Evolutionary conservation across 2,888 invertebrate species (phyloP), one percentile per base, ranked within the genome.

Genomic region (Tenthredo livida): DNA sequence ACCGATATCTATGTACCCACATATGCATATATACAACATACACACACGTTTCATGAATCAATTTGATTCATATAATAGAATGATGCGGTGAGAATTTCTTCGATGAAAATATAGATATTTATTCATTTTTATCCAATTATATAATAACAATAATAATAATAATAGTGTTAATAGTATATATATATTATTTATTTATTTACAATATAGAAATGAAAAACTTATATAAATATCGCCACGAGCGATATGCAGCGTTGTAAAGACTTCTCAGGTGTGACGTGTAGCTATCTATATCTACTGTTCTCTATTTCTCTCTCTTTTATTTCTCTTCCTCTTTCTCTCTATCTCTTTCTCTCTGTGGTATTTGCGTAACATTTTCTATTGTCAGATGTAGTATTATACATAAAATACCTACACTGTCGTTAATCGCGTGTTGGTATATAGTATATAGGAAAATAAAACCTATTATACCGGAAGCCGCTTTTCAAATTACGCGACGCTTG

Each of bases 221-320:
- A 50, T 43, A 29, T 78, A 33, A 33, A 50, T 58, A 40, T 33
- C 61, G 17, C 21, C 25, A 9, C 40, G 40, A 65, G 25, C 29
- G 37, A 25, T 54, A 54, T 67, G 15, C 40, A 67, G 25, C 17
- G 88, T 88, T 88, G 91, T 89, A 88, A 89, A 90, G 89, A 90
- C 84, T 87, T 87, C 47, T 86, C 88, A 86, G 89, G 90, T 91
- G 90, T 90, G 89, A 80, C 80, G 25, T 67, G 10, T 61, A 78
- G 10, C 29, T 84, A 73, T 54, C 83, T 80, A 84, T 85, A 29
- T 73, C 67, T 33, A 85, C 40, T 84, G 70, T 87, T 85, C 84
- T 61, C 77, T 47, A 67, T 29, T n/a, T 25, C 37, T 77, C 77
- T 12, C 72, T 78, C 21, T 58, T 33, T 54, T 25, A 25, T 77